Evolutionary conservation across 2,113 vertebrate species (phyloP), one percentile per base, ranked within the genome.

Genomic region (Alouatta palliata): DNA sequence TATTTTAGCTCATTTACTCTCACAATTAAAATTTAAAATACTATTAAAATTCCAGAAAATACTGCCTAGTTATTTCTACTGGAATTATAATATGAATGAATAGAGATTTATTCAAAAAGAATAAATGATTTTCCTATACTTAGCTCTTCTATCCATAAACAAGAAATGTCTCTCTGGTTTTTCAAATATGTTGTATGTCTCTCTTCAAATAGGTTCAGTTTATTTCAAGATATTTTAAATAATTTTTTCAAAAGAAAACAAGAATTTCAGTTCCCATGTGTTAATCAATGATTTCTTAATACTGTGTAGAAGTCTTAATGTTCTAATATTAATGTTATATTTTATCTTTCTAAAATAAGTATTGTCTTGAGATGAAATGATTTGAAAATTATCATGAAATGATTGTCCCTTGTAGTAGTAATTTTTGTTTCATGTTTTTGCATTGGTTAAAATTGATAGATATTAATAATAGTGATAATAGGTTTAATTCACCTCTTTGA

Each of bases 1-100:
- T 85, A 92, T 13, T 87, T 93, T 83, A 52, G 54, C 13, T 83
- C 25, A 93, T 56, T 95, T 96, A 40, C 71, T 95, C 64, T 94
- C 6, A 81, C 17, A 73, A 43, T 70, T 85, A 94, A 64, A 71
- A 83, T 77, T 58, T 89, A 30, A 76, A 82, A 30, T 89, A 77
- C 21, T 56, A 76, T 94, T 64, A 70, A 92, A 68, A n/a, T 43
- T 94, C 20, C 45, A 82, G n/a, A 77, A 87, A 87, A 90, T 21
- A 35, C 1, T 73, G 2, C 43, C 88, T 95, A 84, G 21, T 58
- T 35, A 87, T 90, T 91, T 94, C 25, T 47, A 8, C 75, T 87
- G 17, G 11, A 87, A 75, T 87, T 61, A 32, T 19, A 35, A 32
- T 43, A 83, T 90, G 21, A 12, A 30, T 30, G 37, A 92, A 83